Evolutionary conservation across 1,140 invertebrate species (phyloP).

Genomic region (Caenorhabditis brenneri): DNA sequence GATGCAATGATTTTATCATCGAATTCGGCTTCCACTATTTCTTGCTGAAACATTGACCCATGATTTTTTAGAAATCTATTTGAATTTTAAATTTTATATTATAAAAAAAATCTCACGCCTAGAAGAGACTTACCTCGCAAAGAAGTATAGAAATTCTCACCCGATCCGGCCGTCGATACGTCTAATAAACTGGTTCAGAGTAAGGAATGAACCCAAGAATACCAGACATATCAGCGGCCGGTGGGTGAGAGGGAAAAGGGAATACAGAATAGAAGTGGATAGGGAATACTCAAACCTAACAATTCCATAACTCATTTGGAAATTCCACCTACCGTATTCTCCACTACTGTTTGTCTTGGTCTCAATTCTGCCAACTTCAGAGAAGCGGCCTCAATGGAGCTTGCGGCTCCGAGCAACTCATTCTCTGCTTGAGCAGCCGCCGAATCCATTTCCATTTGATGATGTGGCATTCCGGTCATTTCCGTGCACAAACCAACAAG

Average conservation of each 20-base stretch:
- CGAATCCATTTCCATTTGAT: conserved; percentile 75
- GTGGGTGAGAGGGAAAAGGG: conserved; percentile 52
- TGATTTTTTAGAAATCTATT: too few relatives aligned
- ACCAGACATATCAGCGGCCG: conserved; percentile 70
- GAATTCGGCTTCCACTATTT: conserved; percentile 86
- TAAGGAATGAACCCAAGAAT: conserved; percentile 68
- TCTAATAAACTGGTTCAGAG: conserved; percentile 63
- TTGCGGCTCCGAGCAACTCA: conserved; percentile 93
- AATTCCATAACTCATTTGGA: not conserved
- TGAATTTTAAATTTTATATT: too few relatives aligned
- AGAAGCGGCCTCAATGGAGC: conserved; percentile 95
- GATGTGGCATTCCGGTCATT: conserved; percentile 86
- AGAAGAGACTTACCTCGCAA: conserved; percentile 18
- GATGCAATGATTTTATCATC: conserved; percentile 98
- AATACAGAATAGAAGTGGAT: conserved; percentile 51
- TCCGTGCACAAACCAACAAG: conserved; percentile 75
- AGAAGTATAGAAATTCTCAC: not conserved
- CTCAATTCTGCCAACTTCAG: conserved; percentile 89
- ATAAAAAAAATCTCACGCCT: too few relatives aligned
- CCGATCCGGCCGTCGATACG: conserved; percentile 64
- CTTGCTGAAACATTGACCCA: conserved; percentile 74
- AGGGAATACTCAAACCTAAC: conserved; percentile 46
- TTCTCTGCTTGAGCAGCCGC: conserved; percentile 97
- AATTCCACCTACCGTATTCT: not conserved
- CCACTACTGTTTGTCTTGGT: conserved; percentile 75